These are phyloP conservation scores for Stratiomys singularior DNA, from an alignment of 2,888 invertebrate species.

Conservation along the genomic window DNA sequence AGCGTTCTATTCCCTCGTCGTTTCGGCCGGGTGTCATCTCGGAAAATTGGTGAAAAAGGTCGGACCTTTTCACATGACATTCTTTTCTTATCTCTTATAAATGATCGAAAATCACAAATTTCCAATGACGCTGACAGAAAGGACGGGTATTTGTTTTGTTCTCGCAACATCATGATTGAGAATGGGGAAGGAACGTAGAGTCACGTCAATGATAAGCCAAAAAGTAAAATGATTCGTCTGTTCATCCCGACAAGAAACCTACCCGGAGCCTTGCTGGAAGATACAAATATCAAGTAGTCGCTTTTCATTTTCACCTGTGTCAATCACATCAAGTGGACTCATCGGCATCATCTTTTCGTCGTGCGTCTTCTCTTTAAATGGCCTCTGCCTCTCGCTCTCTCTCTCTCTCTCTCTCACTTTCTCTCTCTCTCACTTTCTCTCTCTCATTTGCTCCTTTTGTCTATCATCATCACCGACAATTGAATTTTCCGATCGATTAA, in stretches of 20 bases:
- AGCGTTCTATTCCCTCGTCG: background rate
- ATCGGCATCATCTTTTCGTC: background rate
- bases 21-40: no score
- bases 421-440: background rate
- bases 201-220: constrained; percentile 30
- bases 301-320: background rate
- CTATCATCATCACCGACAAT: constrained; percentile 28
- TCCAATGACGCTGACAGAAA: background rate
- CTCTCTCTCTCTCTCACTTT: no score
- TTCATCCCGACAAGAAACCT: background rate
- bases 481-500: constrained; percentile 45
- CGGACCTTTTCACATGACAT: constrained; percentile 26
- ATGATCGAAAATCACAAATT: constrained; percentile 29
- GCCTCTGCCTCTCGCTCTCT: background rate
- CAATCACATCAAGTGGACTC: background rate
- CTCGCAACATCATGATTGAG: background rate
- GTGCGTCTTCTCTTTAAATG: background rate
- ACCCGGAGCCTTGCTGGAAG: background rate
- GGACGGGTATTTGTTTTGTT: background rate
- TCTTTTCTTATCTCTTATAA: background rate
- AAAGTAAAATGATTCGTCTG: background rate
- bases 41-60: background rate
- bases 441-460: constrained; percentile 1
- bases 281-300: background rate
- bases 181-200: constrained; percentile 7